phyloP scores from a whole-genome alignment of 2,888 invertebrate species.

The Erebia aethiops region DNA sequence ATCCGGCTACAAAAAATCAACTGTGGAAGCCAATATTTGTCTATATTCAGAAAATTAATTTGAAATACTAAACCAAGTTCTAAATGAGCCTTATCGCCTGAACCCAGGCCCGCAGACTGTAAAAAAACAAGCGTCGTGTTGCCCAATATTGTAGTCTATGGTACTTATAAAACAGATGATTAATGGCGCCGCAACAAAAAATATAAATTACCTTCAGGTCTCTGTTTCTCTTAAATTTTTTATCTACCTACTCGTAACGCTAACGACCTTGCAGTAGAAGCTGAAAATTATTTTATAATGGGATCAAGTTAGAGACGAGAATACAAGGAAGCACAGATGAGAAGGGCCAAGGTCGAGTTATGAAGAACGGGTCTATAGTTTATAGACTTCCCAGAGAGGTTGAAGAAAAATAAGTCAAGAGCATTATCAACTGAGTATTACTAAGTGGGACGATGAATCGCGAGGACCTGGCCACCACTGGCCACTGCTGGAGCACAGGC shows the following conservation, averaged over 20 bases:
- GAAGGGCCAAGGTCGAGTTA: neutral
- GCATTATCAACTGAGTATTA: no score
- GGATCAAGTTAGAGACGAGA: neutral
- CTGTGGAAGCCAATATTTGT: neutral
- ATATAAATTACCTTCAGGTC: slow-evolving; percentile 14
- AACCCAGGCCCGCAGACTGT: neutral
- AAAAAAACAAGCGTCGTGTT: neutral
- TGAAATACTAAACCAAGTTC: neutral
- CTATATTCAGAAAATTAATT: neutral
- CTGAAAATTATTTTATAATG: neutral
- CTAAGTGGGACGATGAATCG: no score
- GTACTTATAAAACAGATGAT: slow-evolving; percentile 15
- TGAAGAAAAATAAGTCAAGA: no score
- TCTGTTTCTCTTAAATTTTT: slow-evolving; percentile 14
- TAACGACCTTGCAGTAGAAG: slow-evolving; percentile 11
- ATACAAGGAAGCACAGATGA: neutral
- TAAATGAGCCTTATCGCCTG: neutral
- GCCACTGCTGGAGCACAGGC: no score
- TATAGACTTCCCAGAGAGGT: no score
- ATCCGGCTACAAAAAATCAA: neutral
- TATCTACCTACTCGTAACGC: slow-evolving; percentile 5
- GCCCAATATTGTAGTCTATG: slow-evolving; percentile 11
- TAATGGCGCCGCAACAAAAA: slow-evolving; percentile 15
- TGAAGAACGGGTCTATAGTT: neutral
- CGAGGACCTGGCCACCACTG: no score